Evolutionary conservation across 2,888 invertebrate species (phyloP), one percentile per base, ranked within the genome.

Genomic region (Ashinkailepas kermadecensis): DNA sequence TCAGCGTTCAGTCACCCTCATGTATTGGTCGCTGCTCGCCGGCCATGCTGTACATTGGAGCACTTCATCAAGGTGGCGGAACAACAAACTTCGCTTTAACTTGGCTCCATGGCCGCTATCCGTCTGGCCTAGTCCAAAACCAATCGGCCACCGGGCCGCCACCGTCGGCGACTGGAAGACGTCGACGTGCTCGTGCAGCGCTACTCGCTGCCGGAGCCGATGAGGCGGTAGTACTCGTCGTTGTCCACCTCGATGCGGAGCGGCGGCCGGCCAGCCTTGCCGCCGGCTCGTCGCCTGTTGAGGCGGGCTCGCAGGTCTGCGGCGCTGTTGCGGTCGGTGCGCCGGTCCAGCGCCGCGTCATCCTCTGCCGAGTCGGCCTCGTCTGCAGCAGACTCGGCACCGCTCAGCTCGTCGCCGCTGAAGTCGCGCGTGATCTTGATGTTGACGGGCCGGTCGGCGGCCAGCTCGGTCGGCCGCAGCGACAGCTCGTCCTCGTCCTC

Each of bases 191-290:
- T 8, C 64, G 64, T 39, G 18, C 21, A 8, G n/a, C n/a, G 67
- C 13, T 13, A 67, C 8, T 67, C 67, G 13, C 25, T 25, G 67
- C 84, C 85, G 82, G 84, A 83, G 18, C 81, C 85, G 62, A 84
- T 84, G 74, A 84, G 81, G 23, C 83, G 80, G 79, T 85, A 85
- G 81, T 85, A 85, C 74, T 85, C 84, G 80, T 85, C 85, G 83
- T 85, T 85, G 82, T 85, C 85, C 39, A 85, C 84, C 84, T 85
- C 85, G 78, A 85, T 85, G 11, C 85, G 82, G 15, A 85, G 83
- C 21, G 84, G 85, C 39, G 84, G 83, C 80, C 85, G 79, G 7
- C 84, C 83, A 80, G 84, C 84, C 64, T 70, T 81, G 54, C 81
- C 84, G 39, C 81, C 83, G 57, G 81, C 81, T 9, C 70, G 54